Percentiles rank a stretch among this genome's conserved stretches.
These are phyloP conservation scores for Hoplias malabaricus DNA, from an alignment of 2,113 vertebrate genomes.

Conservation along the genomic window DNA sequence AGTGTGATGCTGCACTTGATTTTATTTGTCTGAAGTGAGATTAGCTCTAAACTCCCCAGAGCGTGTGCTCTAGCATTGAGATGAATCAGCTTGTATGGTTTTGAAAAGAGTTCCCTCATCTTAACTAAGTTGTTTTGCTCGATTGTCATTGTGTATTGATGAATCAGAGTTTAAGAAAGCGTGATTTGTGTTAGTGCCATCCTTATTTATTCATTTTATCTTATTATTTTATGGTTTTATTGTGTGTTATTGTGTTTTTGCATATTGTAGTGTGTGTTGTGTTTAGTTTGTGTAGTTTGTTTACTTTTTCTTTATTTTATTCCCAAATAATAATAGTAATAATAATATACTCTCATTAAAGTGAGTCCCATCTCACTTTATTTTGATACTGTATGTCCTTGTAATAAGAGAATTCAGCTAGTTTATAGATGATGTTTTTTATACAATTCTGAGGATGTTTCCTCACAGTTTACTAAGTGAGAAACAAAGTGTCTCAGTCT, in stretches of 20 bases:
- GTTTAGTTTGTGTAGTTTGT: too few relatives aligned
- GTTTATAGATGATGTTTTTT: too few relatives aligned
- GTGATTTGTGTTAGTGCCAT: neutral
- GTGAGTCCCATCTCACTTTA: too few relatives aligned
- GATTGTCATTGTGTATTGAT: neutral
- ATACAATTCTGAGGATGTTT: too few relatives aligned
- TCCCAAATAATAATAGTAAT: too few relatives aligned
- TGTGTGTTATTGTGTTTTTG: neutral
- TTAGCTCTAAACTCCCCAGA: conserved; percentile 21
- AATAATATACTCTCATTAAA: too few relatives aligned
- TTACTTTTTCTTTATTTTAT: too few relatives aligned
- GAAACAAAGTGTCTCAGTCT: too few relatives aligned
- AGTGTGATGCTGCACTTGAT: conserved; percentile 41
- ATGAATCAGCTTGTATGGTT: conserved; percentile 8
- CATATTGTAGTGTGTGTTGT: too few relatives aligned
- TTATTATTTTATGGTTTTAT: neutral
- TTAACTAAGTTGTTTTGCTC: neutral
- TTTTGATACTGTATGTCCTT: too few relatives aligned
- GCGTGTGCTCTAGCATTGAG: neutral
- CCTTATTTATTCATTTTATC: neutral
- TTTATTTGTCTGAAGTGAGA: conserved; percentile 36
- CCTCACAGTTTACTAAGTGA: too few relatives aligned
- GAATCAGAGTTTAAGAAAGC: neutral
- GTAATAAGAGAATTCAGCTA: too few relatives aligned
- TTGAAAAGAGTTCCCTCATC: neutral